Conservation (phyloP, 2,888 invertebrate species). For the Brachylomia viminalis region DNA sequence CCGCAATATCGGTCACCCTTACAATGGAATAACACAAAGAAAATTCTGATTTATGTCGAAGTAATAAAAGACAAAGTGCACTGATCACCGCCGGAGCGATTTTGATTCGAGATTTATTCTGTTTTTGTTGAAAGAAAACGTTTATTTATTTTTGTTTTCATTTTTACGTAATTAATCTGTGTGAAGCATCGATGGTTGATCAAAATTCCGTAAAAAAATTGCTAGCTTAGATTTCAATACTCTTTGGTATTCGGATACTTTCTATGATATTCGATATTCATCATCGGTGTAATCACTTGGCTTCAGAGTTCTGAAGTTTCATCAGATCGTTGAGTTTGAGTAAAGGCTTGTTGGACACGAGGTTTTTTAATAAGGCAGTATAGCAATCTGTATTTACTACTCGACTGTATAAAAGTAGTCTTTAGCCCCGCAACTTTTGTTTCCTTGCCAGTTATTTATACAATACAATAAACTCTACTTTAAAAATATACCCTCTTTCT, state of each 20-base stretch:
- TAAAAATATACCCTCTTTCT: too few species aligned
- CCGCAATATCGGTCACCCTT: conserved; percentile 30
- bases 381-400: too few species aligned
- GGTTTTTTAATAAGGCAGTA: not conserved
- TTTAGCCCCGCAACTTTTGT: too few species aligned
- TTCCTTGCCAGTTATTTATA: too few species aligned
- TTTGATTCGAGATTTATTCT: conserved; percentile 43
- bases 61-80: conserved; percentile 53
- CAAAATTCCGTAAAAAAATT: conserved; percentile 27
- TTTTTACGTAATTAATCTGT: conserved; percentile 51
- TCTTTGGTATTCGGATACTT: conserved; percentile 25
- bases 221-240: conserved; percentile 37
- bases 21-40: conserved; percentile 50
- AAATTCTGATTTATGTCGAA: conserved; percentile 48
- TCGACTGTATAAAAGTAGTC: too few species aligned
- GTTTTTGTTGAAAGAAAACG: conserved; percentile 22
- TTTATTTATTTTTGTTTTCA: conserved; percentile 53
- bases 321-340: not conserved
- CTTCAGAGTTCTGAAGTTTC: not conserved
- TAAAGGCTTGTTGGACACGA: not conserved
- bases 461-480: too few species aligned
- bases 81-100: conserved; percentile 16
- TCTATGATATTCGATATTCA: conserved; percentile 23
- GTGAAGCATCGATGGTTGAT: conserved; percentile 3
- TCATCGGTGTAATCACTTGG: not conserved